Percentiles rank a stretch among this genome's conserved stretches.
These are phyloP conservation scores for Cryptoprocta ferox DNA, from an alignment of 2,797 vertebrate genomes.

Conservation along the genomic window DNA sequence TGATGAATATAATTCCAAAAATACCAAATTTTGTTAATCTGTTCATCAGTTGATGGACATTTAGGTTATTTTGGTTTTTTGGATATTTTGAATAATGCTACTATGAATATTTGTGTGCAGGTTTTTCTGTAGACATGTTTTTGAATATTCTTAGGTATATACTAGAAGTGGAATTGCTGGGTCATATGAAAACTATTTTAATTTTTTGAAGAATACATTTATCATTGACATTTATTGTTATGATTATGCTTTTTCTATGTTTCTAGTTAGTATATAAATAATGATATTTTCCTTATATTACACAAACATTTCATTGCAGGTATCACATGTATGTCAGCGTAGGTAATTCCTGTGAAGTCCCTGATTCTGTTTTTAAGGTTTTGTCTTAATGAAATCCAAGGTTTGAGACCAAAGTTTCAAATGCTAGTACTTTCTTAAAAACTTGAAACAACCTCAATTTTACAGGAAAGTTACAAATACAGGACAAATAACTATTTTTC, in stretches of 20 bases:
- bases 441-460: neutral
- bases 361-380: conserved; percentile 25
- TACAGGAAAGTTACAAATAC: neutral
- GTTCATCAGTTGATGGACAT: neutral
- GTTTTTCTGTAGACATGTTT: neutral
- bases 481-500: neutral
- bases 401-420: neutral
- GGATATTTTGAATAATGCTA: neutral
- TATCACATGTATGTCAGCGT: neutral
- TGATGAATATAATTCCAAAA: neutral
- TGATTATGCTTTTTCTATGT: neutral
- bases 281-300: neutral
- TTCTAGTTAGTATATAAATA: neutral
- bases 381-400: neutral
- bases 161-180: neutral
- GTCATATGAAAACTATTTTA: neutral
- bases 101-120: neutral
- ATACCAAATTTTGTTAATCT: neutral
- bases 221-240: neutral
- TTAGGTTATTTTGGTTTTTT: neutral
- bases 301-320: neutral
- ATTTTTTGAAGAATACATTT: neutral
- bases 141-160: neutral
- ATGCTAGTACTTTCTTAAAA: neutral
- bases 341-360: conserved; percentile 9